Percentiles rank a stretch among this genome's conserved stretches.
Evolutionary conservation across 37 sponge, comb jelly and placozoan species (phyloP).

Genomic region (Mnemiopsis leidyi): DNA sequence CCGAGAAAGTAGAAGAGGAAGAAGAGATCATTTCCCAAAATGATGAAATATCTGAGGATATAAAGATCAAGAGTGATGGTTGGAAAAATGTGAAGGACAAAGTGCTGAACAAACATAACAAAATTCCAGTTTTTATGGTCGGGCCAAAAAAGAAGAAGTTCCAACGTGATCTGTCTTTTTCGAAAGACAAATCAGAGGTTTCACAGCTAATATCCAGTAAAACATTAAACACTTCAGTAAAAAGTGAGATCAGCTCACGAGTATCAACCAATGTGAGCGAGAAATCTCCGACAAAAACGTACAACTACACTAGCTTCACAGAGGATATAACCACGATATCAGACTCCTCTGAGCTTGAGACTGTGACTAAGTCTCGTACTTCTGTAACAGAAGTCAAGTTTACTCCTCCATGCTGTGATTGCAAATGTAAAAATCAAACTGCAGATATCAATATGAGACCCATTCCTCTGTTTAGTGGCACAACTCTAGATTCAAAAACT

Average conservation of each 20-base stretch:
- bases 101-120: neutral
- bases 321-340: conserved; percentile 12
- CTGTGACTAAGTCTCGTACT: conserved; percentile 8
- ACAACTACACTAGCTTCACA: neutral
- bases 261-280: neutral
- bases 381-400: conserved; percentile 11
- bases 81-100: conserved; percentile 15
- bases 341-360: neutral
- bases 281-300: neutral
- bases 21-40: neutral
- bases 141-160: neutral
- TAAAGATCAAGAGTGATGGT: neutral
- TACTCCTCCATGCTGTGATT: neutral
- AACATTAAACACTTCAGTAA: neutral
- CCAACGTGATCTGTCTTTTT: neutral
- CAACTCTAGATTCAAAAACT: conserved; percentile 12
- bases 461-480: conserved; percentile 26
- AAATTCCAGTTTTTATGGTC: conserved; percentile 41
- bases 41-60: conserved; percentile 30
- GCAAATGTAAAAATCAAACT: neutral
- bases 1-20: neutral
- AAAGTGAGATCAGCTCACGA: neutral
- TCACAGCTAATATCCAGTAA: neutral
- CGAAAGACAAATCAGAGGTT: neutral
- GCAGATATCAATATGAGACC: conserved; percentile 37